Evolutionary conservation across 2,113 vertebrate genomes (phyloP), one percentile per base, ranked within the genome.

Genomic region (Castor canadensis): DNA sequence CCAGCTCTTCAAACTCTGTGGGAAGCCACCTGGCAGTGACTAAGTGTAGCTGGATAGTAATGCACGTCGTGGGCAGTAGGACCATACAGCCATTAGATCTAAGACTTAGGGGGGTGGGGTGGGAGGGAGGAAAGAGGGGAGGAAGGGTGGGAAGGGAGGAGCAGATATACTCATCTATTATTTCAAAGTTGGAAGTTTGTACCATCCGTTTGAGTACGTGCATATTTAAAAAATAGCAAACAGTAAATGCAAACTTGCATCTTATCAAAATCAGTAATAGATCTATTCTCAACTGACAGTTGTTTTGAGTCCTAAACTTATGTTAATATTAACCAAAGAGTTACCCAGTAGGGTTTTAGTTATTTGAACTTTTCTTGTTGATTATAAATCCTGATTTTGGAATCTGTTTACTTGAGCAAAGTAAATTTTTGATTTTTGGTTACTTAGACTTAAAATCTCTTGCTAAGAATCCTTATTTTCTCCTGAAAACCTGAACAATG

Each of bases 251-350:
- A 87, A 88, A 95, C 91, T 67, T 38, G 79, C 76, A 85, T 72
- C 95, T 95, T 73, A 47, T 96, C 35, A 75, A 96, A 54, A 60
- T 95, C 52, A 80, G 19, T 82, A 82, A 82, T 87, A 60, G 84
- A 81, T 75, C 75, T 85, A 40, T 43, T 77, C 69, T 56, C 82
- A 95, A 79, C 77, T 47, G 94, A 83, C n/a, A 89, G 72, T 97
- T 95, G 32, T 97, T 97, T 87, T 96, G 97, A 97, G 60, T 95
- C 95, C 89, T 97, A 95, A 91, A 89, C 96, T 97, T 97, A 97
- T 97, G 72, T 52, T 97, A 76, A 86, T 91, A 95, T 77, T 96
- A 98, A 98, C 98, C 98, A 99, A 99, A 99, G 98, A 98, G 90
- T 97, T 97, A 96, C 75, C 88, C 87, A 49, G 83, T 93, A 95